Conservation (phyloP, 2,797 vertebrate species). For the Cyprinodon diabolis region DNA sequence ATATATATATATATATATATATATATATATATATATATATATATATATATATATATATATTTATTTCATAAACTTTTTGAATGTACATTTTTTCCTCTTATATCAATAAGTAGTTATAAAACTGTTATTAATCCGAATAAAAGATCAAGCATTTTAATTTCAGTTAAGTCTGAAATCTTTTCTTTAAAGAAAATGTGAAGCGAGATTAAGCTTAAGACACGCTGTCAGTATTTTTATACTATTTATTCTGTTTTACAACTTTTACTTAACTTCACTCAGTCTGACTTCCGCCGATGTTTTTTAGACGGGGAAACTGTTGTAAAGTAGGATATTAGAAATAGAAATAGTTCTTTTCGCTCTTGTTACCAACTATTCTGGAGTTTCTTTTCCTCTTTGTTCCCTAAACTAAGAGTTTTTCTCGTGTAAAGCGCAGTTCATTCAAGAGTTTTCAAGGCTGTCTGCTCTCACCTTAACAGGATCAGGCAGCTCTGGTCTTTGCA, state of each 20-base stretch:
- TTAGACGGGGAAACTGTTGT: not conserved
- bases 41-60: too few relatives aligned
- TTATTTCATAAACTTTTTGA: too few relatives aligned
- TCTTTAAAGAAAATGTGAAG: not conserved
- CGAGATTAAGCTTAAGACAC: not conserved
- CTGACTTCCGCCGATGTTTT: not conserved
- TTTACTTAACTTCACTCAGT: not conserved
- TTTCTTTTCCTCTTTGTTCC: not conserved
- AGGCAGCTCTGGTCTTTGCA: not conserved
- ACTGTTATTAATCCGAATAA: not conserved
- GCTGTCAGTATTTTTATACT: not conserved
- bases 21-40: too few relatives aligned
- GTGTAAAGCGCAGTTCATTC: not conserved
- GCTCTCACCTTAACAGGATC: constrained; percentile 39
- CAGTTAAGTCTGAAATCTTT: not conserved
- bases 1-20: too few relatives aligned
- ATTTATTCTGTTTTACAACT: not conserved
- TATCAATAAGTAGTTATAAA: not conserved
- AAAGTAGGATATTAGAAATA: not conserved
- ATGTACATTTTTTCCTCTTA: not conserved
- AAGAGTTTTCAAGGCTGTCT: not conserved
- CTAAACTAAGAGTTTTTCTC: not conserved
- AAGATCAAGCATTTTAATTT: not conserved
- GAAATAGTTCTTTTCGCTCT: not conserved
- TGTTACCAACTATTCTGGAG: too few relatives aligned